Base-by-base conservation (phyloP, 2,113 vertebrate species). In the Hystrix cristata region DNA sequence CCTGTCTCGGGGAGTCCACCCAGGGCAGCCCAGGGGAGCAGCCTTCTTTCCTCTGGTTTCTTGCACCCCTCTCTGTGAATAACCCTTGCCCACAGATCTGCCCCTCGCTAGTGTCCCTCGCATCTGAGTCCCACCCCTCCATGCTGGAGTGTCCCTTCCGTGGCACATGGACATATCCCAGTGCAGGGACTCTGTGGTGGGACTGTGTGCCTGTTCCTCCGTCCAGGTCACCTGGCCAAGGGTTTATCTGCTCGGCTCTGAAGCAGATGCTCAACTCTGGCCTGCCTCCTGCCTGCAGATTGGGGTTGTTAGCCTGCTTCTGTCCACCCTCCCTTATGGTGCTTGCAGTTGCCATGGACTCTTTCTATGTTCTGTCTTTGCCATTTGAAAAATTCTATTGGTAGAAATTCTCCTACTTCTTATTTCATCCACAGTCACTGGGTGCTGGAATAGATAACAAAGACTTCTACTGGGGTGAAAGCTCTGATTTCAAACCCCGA, bases 101-200 rank as follows among this genome's bases (percentile, higher is more conserved):
- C n/a, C 82, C 55, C 5, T 23, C 0, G 5, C 21, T 34, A 7
- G 0, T 0, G 0, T 0, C 2, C 7, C 19, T 16, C 80, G n/a
- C 1, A n/a, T 34, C 88, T 59, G 51, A 10, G 19, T 7, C 29
- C 38, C n/a, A 7, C 5, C 48, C 15, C 21, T 87, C 76, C 7
- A 0, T 0, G 14, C 62, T 4, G 59, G 67, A 34, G 7, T 9
- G 25, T 9, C 23, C 16, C 76, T 27, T 64, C 27, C 25, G 14
- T 1, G 23, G 34, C 7, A 1, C 8, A 1, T 5, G 25, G 59
- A 10, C 59, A 14, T 11, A 11, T 27, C 53, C 34, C 25, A 65
- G 65, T 0, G 34, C 25, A 15, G 27, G 38, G 14, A 6, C 13
- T 31, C 55, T 0, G 0, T 3, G 25, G 3, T 0, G 12, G 80